Evolutionary conservation across 2,888 invertebrate species (phyloP).

Genomic region (Latrodectus elegans): DNA sequence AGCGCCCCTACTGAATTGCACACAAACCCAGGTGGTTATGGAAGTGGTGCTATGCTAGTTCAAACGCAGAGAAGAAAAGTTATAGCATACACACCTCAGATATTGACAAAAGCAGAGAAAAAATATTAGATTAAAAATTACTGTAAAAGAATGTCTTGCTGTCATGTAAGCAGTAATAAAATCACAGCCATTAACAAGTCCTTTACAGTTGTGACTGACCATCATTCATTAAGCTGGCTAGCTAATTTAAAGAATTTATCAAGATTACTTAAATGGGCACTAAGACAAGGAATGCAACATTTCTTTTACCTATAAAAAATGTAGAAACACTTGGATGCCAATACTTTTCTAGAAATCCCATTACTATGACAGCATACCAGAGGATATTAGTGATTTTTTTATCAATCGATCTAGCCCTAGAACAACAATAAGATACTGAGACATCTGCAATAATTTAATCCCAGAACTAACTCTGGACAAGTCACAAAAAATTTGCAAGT

Average conservation of each 20-base stretch:
- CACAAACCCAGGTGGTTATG: constrained; percentile 60
- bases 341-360: constrained; percentile 74
- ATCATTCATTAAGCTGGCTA: constrained; percentile 77
- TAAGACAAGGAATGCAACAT: constrained; percentile 74
- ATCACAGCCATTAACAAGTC: constrained; percentile 74
- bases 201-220: constrained; percentile 75
- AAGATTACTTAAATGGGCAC: constrained; percentile 76
- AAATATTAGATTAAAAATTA: constrained; percentile 75
- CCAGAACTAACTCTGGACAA: no score
- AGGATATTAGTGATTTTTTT: not conserved
- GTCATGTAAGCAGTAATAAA: constrained; percentile 74
- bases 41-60: no score
- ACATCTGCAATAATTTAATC: not conserved
- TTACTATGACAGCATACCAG: not conserved
- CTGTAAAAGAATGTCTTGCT: constrained; percentile 74
- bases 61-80: no score
- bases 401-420: not conserved
- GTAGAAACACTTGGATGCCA: constrained; percentile 74
- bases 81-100: constrained; percentile 31
- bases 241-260: constrained; percentile 74
- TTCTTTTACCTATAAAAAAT: constrained; percentile 74
- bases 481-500: not conserved
- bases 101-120: constrained; percentile 72
- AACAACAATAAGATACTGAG: constrained; percentile 6
- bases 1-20: constrained; percentile 70